phyloP scores from a whole-genome alignment of 2,797 vertebrate species.

The Cryptoblepharus egeriae region DNA sequence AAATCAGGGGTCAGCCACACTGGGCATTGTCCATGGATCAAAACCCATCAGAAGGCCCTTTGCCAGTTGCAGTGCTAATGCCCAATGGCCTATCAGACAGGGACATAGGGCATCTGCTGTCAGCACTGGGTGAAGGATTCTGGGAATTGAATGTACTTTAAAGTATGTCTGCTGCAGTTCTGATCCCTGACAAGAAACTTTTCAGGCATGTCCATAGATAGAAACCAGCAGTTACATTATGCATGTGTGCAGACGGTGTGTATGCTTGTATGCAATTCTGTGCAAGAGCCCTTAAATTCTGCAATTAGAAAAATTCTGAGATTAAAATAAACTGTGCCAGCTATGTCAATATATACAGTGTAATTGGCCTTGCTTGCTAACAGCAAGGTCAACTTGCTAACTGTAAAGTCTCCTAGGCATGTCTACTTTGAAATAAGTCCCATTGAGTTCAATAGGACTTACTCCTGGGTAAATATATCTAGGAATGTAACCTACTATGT shows the following conservation, averaged over 20 bases:
- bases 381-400: not conserved
- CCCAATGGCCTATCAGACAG: too few relatives aligned
- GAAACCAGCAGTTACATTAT: not conserved
- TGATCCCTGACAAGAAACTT: not conserved
- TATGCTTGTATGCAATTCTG: not conserved
- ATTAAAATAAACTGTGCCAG: not conserved
- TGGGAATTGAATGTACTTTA: not conserved
- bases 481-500: not conserved
- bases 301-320: not conserved
- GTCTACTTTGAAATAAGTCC: not conserved
- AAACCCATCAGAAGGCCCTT: too few relatives aligned
- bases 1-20: too few relatives aligned
- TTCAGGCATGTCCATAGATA: not conserved
- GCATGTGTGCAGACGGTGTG: too few relatives aligned
- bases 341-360: not conserved
- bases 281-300: not conserved
- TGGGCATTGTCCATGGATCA: too few relatives aligned
- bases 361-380: not conserved
- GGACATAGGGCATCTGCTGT: too few relatives aligned
- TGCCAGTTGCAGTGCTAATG: too few relatives aligned
- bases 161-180: not conserved
- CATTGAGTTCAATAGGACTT: not conserved
- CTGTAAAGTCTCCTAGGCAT: not conserved
- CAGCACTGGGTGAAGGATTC: not conserved
- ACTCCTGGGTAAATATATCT: not conserved